Conservation (phyloP, 2,797 vertebrate species). For the Tokudaia muenninki region DNA sequence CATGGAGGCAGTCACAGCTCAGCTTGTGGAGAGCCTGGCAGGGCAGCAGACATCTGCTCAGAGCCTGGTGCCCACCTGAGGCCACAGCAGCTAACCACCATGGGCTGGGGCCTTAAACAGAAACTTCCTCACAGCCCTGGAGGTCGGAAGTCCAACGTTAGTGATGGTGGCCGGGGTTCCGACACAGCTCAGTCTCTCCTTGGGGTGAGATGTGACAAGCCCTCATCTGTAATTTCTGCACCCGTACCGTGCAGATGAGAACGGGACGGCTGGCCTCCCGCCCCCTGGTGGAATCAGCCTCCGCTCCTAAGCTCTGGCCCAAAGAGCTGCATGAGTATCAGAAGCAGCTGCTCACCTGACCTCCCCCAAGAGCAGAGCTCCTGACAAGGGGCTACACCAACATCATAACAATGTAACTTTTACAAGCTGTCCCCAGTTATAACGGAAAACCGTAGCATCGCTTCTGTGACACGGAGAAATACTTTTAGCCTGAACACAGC, state of each 20-base stretch:
- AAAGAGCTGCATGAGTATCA: not conserved
- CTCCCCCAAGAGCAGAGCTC: not conserved
- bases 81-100: not conserved
- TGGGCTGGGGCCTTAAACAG: not conserved
- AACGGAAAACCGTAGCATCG: not conserved
- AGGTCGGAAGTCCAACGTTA: not conserved
- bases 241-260: not conserved
- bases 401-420: not conserved
- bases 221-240: not conserved
- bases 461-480: not conserved
- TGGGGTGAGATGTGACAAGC: slow-evolving; percentile 1
- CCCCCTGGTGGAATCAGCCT: rapidly evolving
- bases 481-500: not conserved
- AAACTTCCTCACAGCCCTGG: not conserved
- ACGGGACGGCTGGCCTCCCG: not conserved
- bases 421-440: not conserved
- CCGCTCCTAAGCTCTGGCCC: not conserved
- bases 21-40: not conserved
- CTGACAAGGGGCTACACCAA: not conserved
- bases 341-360: not conserved
- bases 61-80: not conserved
- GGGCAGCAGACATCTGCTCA: not conserved
- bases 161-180: not conserved
- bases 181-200: not conserved
- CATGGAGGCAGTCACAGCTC: not conserved